These are phyloP conservation scores for Zoanthus sansibaricus DNA, from an alignment of 92 coral and sea anemone species.

Conservation along the genomic window DNA sequence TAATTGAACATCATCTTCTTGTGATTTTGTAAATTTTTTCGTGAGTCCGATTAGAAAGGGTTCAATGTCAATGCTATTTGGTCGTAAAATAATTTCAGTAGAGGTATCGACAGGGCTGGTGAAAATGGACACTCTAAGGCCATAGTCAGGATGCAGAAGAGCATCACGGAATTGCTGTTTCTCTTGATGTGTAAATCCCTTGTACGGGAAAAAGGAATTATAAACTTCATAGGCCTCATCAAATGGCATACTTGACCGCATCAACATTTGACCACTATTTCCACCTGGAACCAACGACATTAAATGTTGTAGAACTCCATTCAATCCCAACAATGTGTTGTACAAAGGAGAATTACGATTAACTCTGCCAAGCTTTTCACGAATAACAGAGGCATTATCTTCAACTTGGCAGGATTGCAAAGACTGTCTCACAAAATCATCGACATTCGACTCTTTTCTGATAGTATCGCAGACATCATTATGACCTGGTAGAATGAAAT, in stretches of 20 bases:
- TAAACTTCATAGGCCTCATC: constrained; percentile 66
- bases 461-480: constrained; percentile 48
- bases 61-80: constrained; percentile 55
- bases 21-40: constrained; percentile 37
- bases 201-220: constrained; percentile 64
- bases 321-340: not conserved
- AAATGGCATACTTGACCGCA: constrained; percentile 67
- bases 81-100: constrained; percentile 58
- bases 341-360: constrained; percentile 39
- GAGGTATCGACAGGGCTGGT: constrained; percentile 36
- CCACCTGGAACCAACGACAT: constrained; percentile 47
- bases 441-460: constrained; percentile 32
- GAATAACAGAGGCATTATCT: constrained; percentile 20
- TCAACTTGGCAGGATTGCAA: constrained; percentile 55
- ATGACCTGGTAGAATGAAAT: constrained; percentile 22
- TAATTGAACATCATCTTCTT: constrained; percentile 52
- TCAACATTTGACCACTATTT: constrained; percentile 48
- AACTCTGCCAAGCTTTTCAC: constrained; percentile 47
- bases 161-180: constrained; percentile 67
- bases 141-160: constrained; percentile 62
- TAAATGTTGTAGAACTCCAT: not conserved
- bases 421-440: constrained; percentile 45
- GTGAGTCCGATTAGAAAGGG: constrained; percentile 50
- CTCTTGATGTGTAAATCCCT: constrained; percentile 60
- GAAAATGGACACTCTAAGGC: constrained; percentile 62